phyloP scores from a whole-genome alignment of 2,888 invertebrate genomes.

The Melanchra persicariae region DNA sequence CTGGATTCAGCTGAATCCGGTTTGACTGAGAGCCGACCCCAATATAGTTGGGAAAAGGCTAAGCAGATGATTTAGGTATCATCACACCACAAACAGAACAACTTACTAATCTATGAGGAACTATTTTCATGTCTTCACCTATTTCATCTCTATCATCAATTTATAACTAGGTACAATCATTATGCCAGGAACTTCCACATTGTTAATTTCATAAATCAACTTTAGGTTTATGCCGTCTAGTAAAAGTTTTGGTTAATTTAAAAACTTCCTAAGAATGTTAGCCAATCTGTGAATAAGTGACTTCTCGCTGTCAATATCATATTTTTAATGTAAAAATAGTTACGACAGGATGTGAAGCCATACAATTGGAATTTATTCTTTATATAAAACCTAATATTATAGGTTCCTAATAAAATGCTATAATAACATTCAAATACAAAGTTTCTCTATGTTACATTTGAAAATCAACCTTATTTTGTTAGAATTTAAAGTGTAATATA shows the following conservation, averaged over 20 bases:
- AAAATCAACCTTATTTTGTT: constrained; percentile 42
- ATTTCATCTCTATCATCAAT: constrained; percentile 24
- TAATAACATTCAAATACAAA: constrained; percentile 21
- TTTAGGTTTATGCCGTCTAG: constrained; percentile 33
- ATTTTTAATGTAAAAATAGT: constrained; percentile 66
- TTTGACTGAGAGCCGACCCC: too few species aligned
- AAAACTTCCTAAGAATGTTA: constrained; percentile 56
- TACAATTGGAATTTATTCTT: constrained; percentile 64
- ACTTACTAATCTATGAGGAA: constrained; percentile 35
- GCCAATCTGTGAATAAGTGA: constrained; percentile 59
- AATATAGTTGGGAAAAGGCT: too few species aligned
- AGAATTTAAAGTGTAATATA: constrained; percentile 61
- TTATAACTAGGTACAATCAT: constrained; percentile 20
- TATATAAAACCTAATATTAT: constrained; percentile 49
- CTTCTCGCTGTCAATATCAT: constrained; percentile 62
- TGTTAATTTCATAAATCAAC: constrained; percentile 27
- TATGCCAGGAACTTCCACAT: constrained; percentile 39
- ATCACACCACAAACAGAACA: constrained; percentile 18
- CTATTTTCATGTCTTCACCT: constrained; percentile 19
- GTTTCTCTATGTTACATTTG: not conserved
- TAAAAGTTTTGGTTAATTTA: constrained; percentile 51
- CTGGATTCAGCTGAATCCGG: too few species aligned
- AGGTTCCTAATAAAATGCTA: constrained; percentile 49
- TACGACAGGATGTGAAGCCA: constrained; percentile 62
- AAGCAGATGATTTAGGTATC: not conserved